Conservation (phyloP, 2,888 invertebrate species). For the Axea sp. region DNA sequence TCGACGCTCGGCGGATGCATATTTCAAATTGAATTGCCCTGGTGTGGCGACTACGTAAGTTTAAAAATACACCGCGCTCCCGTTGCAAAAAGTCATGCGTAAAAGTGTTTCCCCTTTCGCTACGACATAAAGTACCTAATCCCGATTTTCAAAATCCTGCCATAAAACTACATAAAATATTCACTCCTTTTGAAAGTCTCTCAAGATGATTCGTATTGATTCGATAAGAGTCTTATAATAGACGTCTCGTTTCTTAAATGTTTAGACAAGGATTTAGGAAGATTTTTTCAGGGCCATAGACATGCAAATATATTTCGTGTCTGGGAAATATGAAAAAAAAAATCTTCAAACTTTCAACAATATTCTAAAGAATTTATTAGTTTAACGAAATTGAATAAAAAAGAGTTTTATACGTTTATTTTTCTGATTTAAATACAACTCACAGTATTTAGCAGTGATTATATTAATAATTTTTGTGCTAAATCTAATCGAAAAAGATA, state of each 20-base stretch:
- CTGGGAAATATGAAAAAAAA: too few relatives aligned
- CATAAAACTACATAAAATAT: constrained; percentile 30
- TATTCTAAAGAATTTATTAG: too few relatives aligned
- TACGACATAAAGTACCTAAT: constrained; percentile 20
- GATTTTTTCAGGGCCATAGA: constrained; percentile 26
- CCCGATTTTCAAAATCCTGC: constrained; percentile 39
- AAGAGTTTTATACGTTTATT: too few relatives aligned
- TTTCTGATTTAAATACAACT: too few relatives aligned
- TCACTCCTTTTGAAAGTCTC: constrained; percentile 13
- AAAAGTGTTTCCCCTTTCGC: constrained; percentile 12
- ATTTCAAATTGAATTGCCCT: constrained; percentile 29
- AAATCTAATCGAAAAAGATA: too few relatives aligned
- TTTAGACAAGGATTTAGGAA: constrained; percentile 37
- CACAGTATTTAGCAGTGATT: too few relatives aligned
- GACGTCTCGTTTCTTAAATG: constrained; percentile 25
- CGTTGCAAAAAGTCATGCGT: constrained; percentile 23
- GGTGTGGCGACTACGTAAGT: constrained; percentile 10
- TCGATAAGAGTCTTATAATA: constrained; percentile 34
- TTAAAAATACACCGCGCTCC: constrained; percentile 37
- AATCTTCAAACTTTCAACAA: too few relatives aligned
- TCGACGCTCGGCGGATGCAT: constrained; percentile 19
- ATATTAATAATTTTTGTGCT: too few relatives aligned
- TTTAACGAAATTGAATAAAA: too few relatives aligned
- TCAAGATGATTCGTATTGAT: constrained; percentile 26
- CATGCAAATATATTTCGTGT: too few relatives aligned